Percentiles rank a stretch among this genome's conserved stretches.
These are phyloP conservation scores for Acropora tenuis DNA, from an alignment of 64 coral and sea anemone species.

Conservation along the genomic window DNA sequence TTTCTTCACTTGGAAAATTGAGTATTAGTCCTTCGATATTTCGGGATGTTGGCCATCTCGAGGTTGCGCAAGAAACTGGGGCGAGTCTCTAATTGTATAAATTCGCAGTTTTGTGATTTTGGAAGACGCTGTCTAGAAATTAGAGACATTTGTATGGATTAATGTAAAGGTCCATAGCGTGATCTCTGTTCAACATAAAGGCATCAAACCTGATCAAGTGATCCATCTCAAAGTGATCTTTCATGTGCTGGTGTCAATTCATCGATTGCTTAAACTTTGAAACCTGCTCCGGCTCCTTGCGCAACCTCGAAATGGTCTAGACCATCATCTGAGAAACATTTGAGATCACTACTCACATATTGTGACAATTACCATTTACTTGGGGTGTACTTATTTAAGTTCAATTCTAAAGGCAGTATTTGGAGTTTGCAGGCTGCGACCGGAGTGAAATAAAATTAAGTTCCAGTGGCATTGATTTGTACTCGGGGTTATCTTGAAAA, in stretches of 20 bases:
- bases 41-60: neutral
- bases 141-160: neutral
- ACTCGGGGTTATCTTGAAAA: no score
- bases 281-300: no score
- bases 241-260: no score
- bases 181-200: no score
- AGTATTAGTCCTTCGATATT: neutral
- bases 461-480: no score
- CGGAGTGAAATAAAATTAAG: neutral
- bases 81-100: no score
- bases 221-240: no score
- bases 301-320: no score
- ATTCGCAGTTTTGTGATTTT: neutral
- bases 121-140: neutral
- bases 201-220: no score
- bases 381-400: conserved; percentile 1
- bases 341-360: neutral
- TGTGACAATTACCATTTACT: no score
- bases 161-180: neutral
- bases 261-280: no score
- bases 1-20: neutral
- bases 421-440: neutral
- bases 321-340: neutral
- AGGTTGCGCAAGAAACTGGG: no score
- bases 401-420: neutral